Base-by-base conservation (phyloP, 2,888 invertebrate species). In the Coelogynopora nodosa region DNA sequence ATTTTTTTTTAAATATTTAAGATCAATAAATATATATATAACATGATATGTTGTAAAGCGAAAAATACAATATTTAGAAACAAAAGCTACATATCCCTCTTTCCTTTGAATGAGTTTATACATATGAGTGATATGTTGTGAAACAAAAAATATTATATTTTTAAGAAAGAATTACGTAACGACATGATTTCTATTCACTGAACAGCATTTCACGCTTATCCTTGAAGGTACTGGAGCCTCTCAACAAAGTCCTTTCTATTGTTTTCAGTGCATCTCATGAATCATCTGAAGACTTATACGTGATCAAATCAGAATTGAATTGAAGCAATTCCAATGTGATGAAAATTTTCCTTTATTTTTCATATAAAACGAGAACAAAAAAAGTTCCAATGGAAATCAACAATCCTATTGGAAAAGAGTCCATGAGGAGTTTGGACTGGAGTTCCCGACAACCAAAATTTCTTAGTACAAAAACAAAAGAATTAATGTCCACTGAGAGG, bases 391-490 rank as follows among this genome's bases (percentile, higher is more conserved):
- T 74, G 74, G 27, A 74, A 26, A 26, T 82, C 82, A 82, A 82
- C 82, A 82, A 30, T 82, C 82, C 31, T 82, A 82, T 31, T 82
- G 82, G 82, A 82, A 82, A 82, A 23, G 30, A 30, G 82, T 82
- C 29, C 82, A 82, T 31, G 82, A 82, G 31, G 82, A 82, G 31
- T 82, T 82, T 31, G 82, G 82, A 31, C 27, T 82, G 29, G 82
- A 82, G 23, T 82, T 82, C 2, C 13, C 82, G 23, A 2, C 29
- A 30, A 82, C 27, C 13, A 23, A 82, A 30, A 82, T 82, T 31
- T 13, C 30, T 31, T 2, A 28, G 27, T 18, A 30, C 30, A 30
- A 30, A 82, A 30, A 82, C 31, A 82, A 30, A 31, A 82, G 10
- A 31, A 82, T 82, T 30, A 29, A 82, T 82, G 30, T 82, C 29